Conservation (phyloP, 2,888 invertebrate species). For the Cheilosia grossa region DNA sequence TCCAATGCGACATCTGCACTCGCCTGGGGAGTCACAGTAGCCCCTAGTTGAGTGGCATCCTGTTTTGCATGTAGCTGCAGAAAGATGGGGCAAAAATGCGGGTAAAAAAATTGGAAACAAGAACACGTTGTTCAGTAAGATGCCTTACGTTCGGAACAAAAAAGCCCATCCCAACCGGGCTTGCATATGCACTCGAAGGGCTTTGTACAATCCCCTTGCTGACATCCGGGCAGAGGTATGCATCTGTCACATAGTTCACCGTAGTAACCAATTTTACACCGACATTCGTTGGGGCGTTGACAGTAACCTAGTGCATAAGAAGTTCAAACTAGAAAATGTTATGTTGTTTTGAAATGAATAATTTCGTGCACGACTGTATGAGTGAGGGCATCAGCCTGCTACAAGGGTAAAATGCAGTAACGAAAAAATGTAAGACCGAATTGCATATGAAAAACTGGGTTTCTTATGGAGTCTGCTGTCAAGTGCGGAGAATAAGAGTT, state of each 20-base stretch:
- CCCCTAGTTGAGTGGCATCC: constrained; percentile 94
- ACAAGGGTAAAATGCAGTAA: too few relatives aligned
- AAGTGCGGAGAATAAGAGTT: too few relatives aligned
- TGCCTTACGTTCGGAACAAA: constrained; percentile 92
- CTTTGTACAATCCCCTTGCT: constrained; percentile 92
- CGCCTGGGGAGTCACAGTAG: constrained; percentile 93
- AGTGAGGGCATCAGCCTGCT: too few relatives aligned
- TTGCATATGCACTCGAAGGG: constrained; percentile 94
- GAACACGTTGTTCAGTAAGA: constrained; percentile 28
- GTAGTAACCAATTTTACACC: constrained; percentile 94
- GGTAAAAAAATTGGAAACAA: neutral
- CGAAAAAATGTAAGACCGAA: too few relatives aligned
- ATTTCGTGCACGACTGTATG: too few relatives aligned
- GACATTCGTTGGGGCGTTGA: constrained; percentile 93
- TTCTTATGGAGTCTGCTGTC: too few relatives aligned
- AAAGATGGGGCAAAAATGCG: neutral
- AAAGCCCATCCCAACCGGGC: constrained; percentile 94
- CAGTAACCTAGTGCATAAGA: constrained; percentile 88
- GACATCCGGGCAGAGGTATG: constrained; percentile 93
- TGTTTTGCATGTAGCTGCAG: constrained; percentile 91
- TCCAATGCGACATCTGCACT: constrained; percentile 95
- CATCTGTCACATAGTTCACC: constrained; percentile 94
- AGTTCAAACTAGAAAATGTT: too few relatives aligned
- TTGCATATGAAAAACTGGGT: too few relatives aligned
- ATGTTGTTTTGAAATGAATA: too few relatives aligned